phyloP scores from a whole-genome alignment of 2,888 invertebrate species.

The Leucophenga montana region DNA sequence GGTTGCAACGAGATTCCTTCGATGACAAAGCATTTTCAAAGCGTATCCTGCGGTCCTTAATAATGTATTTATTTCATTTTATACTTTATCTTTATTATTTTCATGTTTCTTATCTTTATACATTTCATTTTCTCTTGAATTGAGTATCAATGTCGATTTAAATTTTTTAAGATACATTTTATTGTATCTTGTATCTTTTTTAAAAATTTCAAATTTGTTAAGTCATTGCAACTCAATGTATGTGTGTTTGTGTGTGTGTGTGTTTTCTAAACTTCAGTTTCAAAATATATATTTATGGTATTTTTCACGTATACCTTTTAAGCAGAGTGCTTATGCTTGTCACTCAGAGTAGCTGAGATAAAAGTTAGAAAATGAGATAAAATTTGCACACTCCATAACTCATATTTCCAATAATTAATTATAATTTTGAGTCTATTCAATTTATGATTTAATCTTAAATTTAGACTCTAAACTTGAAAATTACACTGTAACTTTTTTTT shows the following conservation, averaged over 20 bases:
- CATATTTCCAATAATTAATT: no score
- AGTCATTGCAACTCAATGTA: neutral
- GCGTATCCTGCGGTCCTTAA: constrained; percentile 33
- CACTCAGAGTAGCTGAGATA: no score
- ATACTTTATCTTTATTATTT: constrained; percentile 28
- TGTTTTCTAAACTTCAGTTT: neutral
- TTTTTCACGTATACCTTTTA: no score
- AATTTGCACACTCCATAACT: no score
- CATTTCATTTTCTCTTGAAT: constrained; percentile 24
- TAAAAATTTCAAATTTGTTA: constrained; percentile 63
- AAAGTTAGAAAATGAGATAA: no score
- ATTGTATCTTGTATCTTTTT: constrained; percentile 40
- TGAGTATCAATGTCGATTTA: constrained; percentile 31
- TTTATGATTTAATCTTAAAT: no score
- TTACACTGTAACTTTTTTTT: no score
- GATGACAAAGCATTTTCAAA: constrained; percentile 61
- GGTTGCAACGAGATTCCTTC: neutral
- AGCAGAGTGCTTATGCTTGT: no score
- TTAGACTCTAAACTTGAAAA: no score
- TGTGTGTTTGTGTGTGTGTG: constrained; percentile 14
- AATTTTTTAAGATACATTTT: no score
- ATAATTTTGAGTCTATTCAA: no score
- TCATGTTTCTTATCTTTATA: constrained; percentile 28
- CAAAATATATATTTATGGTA: neutral
- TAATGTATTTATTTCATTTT: constrained; percentile 29